A percentile compares a stretch with the other conserved stretches of the same genome.
These are phyloP conservation scores for Chymomyza caudatula DNA, from an alignment of 2,888 invertebrate genomes.

Conservation along the genomic window DNA sequence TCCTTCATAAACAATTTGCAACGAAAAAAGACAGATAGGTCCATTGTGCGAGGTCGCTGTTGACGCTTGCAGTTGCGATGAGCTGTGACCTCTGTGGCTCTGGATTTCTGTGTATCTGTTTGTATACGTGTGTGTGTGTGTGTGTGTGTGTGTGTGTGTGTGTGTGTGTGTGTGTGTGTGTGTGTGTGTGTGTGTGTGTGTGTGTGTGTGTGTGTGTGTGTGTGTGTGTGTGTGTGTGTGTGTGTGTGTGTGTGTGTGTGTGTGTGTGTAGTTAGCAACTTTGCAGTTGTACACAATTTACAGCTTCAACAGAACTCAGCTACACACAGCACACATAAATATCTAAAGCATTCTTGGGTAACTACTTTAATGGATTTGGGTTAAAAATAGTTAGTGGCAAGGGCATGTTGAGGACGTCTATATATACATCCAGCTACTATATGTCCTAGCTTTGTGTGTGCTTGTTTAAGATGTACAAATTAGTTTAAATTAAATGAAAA, in stretches of 20 bases:
- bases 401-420: slow-evolving; percentile 62
- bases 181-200: slow-evolving; percentile 11
- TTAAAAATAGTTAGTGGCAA: slow-evolving; percentile 64
- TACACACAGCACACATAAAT: slow-evolving; percentile 59
- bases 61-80: slow-evolving; percentile 50
- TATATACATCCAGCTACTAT: slow-evolving; percentile 1
- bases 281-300: slow-evolving; percentile 3
- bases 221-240: too few relatives aligned
- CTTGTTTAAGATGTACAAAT: slow-evolving; percentile 64
- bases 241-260: slow-evolving; percentile 19
- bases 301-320: slow-evolving; percentile 15
- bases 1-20: too few relatives aligned
- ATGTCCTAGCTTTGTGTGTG: slow-evolving; percentile 12
- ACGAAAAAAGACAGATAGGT: too few relatives aligned
- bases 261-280: slow-evolving; percentile 16
- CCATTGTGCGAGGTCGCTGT: slow-evolving; percentile 16
- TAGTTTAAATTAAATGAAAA: slow-evolving; percentile 66
- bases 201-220: slow-evolving; percentile 20
- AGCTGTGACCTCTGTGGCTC: slow-evolving; percentile 47
- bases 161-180: slow-evolving; percentile 18
- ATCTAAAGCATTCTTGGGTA: slow-evolving; percentile 72
- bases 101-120: slow-evolving; percentile 10
- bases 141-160: slow-evolving; percentile 13
- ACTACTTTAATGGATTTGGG: slow-evolving; percentile 73
- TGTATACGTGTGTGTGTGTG: slow-evolving; percentile 20